Evolutionary conservation across 2,113 vertebrate genomes (phyloP).

Genomic region (Eira barbara): DNA sequence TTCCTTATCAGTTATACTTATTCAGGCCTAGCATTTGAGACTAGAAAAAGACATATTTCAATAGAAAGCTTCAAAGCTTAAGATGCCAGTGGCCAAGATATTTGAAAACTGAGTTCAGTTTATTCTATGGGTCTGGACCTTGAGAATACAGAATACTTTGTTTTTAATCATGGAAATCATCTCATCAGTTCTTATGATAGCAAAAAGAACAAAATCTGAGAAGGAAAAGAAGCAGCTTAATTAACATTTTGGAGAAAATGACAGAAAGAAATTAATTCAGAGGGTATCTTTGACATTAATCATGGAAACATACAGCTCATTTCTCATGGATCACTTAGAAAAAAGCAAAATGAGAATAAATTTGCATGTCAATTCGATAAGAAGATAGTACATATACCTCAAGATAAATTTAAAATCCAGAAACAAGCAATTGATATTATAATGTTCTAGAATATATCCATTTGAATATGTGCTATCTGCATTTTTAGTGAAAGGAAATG

Average conservation of each 20-base stretch:
- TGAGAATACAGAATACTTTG: background rate
- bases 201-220: background rate
- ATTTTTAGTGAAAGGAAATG: constrained; percentile 13
- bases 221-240: constrained; percentile 10
- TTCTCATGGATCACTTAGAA: constrained; percentile 15
- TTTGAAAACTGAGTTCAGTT: constrained; percentile 14
- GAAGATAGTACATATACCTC: background rate
- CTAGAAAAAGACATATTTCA: background rate
- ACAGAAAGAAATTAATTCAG: constrained; percentile 56
- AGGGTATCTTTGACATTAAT: constrained; percentile 52
- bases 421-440: background rate
- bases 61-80: background rate
- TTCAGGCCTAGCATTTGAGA: background rate
- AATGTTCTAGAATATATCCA: background rate
- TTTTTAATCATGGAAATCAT: background rate
- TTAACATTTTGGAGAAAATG: constrained; percentile 33
- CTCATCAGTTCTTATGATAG: background rate
- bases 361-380: constrained; percentile 47
- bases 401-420: constrained; percentile 41
- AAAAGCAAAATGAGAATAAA: constrained; percentile 56
- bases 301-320: constrained; percentile 31
- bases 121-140: background rate
- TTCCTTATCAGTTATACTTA: background rate
- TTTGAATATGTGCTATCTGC: background rate
- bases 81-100: background rate